phyloP scores from a whole-genome alignment of 2,113 vertebrate species.

The Neogobius melanostomus region DNA sequence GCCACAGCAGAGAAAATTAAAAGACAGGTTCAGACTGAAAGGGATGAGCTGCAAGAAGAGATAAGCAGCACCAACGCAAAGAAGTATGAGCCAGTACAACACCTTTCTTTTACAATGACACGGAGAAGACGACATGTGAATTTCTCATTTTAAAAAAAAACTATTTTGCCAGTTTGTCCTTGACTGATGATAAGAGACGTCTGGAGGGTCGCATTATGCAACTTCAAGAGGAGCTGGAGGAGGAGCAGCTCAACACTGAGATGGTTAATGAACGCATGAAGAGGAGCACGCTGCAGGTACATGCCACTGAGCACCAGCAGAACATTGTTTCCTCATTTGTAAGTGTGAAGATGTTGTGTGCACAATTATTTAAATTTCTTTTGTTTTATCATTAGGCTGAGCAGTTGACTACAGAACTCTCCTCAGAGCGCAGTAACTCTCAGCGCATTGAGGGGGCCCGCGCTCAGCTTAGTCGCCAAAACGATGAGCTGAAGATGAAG shows the following conservation, averaged over 20 bases:
- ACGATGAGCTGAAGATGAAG: slow-evolving; percentile 93
- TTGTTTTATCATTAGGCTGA: slow-evolving; percentile 75
- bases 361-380: background rate
- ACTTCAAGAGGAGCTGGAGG: slow-evolving; percentile 94
- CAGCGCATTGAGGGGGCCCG: slow-evolving; percentile 89
- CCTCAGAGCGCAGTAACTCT: slow-evolving; percentile 84
- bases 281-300: slow-evolving; percentile 71
- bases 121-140: background rate
- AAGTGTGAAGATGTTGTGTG: background rate
- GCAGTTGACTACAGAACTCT: slow-evolving; percentile 87
- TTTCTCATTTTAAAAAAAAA: background rate
- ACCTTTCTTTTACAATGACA: background rate
- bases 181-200: slow-evolving; percentile 86
- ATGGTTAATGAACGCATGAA: slow-evolving; percentile 85
- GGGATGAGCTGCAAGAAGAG: slow-evolving; percentile 95
- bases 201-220: slow-evolving; percentile 90
- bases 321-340: background rate
- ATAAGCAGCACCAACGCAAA: slow-evolving; percentile 86
- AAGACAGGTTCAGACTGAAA: slow-evolving; percentile 88
- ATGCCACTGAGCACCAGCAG: background rate
- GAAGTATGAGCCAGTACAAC: slow-evolving; percentile 75
- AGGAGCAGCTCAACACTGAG: slow-evolving; percentile 89
- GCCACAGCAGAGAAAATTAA: slow-evolving; percentile 88
- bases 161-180: slow-evolving; percentile 53
- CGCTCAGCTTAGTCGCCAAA: slow-evolving; percentile 91